Evolutionary conservation across 2,797 vertebrate species (phyloP).

Genomic region (Malurus leucopterus): DNA sequence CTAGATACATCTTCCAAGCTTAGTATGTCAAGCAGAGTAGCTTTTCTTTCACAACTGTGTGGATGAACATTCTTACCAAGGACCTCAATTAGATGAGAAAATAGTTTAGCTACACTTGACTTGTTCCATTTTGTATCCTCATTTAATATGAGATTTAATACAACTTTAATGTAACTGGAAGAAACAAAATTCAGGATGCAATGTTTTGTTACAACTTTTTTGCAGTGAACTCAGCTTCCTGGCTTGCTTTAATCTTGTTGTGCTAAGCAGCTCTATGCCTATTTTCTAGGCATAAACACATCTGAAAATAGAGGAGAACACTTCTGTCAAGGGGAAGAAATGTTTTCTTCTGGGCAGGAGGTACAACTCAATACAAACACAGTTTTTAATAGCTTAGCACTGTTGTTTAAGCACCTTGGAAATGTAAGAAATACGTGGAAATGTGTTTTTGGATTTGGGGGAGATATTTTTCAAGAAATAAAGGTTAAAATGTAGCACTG

Average conservation of each 20-base stretch:
- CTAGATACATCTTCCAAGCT: neutral
- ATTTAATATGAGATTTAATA: too few relatives aligned
- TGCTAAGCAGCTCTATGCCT: fast-evolving
- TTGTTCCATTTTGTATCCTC: too few relatives aligned
- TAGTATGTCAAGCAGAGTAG: neutral
- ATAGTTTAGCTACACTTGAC: too few relatives aligned
- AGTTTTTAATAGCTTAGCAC: neutral
- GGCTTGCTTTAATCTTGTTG: neutral
- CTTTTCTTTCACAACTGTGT: neutral
- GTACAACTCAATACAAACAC: neutral
- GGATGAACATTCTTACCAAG: neutral
- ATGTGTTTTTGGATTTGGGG: neutral
- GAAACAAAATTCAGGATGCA: neutral
- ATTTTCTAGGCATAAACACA: neutral
- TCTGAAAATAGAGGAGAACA: neutral
- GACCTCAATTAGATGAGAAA: neutral
- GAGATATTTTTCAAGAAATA: neutral
- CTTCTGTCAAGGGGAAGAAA: neutral
- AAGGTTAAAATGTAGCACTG: neutral
- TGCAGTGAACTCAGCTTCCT: neutral
- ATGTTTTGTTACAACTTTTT: neutral
- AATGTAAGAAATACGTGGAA: neutral
- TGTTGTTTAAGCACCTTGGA: neutral
- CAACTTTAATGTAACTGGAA: too few relatives aligned
- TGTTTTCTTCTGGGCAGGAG: neutral